A percentile compares a stretch with the other conserved stretches of the same genome.
These are phyloP conservation scores for Chouioia cunea DNA, from an alignment of 2,888 invertebrate species.

Conservation along the genomic window DNA sequence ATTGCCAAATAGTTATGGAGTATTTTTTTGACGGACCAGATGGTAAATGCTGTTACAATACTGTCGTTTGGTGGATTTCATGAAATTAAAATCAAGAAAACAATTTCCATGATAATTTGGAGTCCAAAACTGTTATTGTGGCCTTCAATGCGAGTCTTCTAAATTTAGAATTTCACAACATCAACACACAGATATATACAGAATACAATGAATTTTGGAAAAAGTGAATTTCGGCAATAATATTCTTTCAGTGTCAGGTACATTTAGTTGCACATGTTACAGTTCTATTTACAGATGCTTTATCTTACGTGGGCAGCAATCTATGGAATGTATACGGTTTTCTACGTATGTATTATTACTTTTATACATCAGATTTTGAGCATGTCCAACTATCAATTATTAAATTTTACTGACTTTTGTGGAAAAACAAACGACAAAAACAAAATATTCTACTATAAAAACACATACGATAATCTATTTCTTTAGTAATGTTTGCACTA, in stretches of 20 bases:
- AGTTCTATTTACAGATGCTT: conserved; percentile 40
- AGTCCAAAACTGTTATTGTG: conserved; percentile 31
- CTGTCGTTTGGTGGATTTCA: conserved; percentile 33
- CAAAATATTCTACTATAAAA: conserved; percentile 22
- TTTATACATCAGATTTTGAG: conserved; percentile 5
- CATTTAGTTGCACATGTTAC: conserved; percentile 32
- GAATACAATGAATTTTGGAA: conserved; percentile 20
- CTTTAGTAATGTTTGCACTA: conserved; percentile 29
- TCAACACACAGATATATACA: conserved; percentile 26
- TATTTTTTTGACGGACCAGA: conserved; percentile 31
- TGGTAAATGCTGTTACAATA: conserved; percentile 39
- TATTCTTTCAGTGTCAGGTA: conserved; percentile 33
- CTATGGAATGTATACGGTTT: conserved; percentile 32
- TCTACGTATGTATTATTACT: conserved; percentile 29
- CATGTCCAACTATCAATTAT: background rate
- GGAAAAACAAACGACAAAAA: conserved; percentile 11
- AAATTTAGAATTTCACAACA: conserved; percentile 31
- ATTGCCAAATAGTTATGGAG: conserved; percentile 33
- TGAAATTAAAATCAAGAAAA: conserved; percentile 15
- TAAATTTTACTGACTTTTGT: conserved; percentile 8
- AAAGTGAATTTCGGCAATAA: conserved; percentile 30
- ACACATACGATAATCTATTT: conserved; percentile 29
- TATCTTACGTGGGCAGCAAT: conserved; percentile 35
- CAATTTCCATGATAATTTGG: conserved; percentile 36
- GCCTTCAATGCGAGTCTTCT: conserved; percentile 41